Base-by-base conservation (phyloP, 2,797 vertebrate species). In the Pipistrellus kuhlii region DNA sequence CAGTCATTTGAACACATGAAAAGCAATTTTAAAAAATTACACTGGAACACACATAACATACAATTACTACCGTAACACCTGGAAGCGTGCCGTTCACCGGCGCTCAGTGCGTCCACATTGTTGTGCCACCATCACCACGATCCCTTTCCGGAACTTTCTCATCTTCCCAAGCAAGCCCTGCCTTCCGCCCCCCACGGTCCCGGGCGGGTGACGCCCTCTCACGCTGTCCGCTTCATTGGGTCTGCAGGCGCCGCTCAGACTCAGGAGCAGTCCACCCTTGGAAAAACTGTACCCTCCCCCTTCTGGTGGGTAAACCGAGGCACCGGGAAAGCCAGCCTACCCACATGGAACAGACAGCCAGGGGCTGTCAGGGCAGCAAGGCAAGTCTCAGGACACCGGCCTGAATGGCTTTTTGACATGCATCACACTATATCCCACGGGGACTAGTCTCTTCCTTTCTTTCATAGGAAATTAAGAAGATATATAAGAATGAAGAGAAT, bases 131-230 rank as follows among this genome's bases (percentile, higher is more conserved):
- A 5, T 11, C 32, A 14, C 23, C 9, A 0, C 18, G 4, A 10
- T 9, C 89, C 46, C 3, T 8, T 25, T 69, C 69, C 41, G 59
- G 86, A 72, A 57, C 10, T 2, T 27, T 10, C 10, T 46, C 71
- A 1, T 17, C 72, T 1, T 7, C 78, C 82, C 77, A 7, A 27
- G 30, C 2, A 38, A 64, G 51, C 62, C 30, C 20, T 2, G 12
- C 75, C 14, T 2, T 2, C n/a, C 2, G 4, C 0, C 1, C 23
- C n/a, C 0, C 0, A 0, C 27, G 2, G 23, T 17, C 68, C 59
- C 46, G 0, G 11, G 27, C 0, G 13, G 27, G n/a, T 5, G 35
- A 21, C 0, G 1, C 18, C 3, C 32, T 6, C 20, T 5, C 5
- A 0, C 0, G 5, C 21, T 8, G 38, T 57, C 25, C 8, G 5